A percentile compares a stretch with the other conserved stretches of the same genome.
phyloP scores from a whole-genome alignment of 2,888 invertebrate species.

The Stenoptilia bipunctidactyla region DNA sequence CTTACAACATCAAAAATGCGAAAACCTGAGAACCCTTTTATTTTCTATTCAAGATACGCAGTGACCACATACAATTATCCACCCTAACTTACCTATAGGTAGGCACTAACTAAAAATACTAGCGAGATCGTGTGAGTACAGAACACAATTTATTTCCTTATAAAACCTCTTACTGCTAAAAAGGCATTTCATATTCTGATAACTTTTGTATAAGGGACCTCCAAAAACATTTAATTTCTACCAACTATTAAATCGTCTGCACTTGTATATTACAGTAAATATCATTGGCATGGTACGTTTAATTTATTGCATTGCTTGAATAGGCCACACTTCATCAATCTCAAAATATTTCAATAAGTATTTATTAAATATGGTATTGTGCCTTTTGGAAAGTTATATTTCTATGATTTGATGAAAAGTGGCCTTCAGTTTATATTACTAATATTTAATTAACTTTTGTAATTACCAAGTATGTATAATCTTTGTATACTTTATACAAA shows the following conservation, averaged over 20 bases:
- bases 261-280: constrained; percentile 26
- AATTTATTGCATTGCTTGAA: constrained; percentile 19
- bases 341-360: neutral
- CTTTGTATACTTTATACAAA: neutral
- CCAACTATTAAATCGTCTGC: constrained; percentile 25
- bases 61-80: constrained; percentile 36
- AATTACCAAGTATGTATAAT: neutral
- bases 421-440: neutral
- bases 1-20: constrained; percentile 23
- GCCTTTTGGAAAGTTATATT: neutral
- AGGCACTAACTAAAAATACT: constrained; percentile 67
- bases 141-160: constrained; percentile 51
- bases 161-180: constrained; percentile 50
- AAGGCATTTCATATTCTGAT: constrained; percentile 43
- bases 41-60: constrained; percentile 19
- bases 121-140: constrained; percentile 69
- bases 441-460: neutral
- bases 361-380: neutral
- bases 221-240: constrained; percentile 48
- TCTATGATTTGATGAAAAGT: neutral
- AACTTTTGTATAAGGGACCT: constrained; percentile 47
- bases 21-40: constrained; percentile 21
- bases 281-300: constrained; percentile 25
- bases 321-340: constrained; percentile 9
- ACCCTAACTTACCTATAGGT: constrained; percentile 58